These are phyloP conservation scores for Drosophila chauvacae DNA, from an alignment of 1,140 invertebrate species.

Conservation along the genomic window DNA sequence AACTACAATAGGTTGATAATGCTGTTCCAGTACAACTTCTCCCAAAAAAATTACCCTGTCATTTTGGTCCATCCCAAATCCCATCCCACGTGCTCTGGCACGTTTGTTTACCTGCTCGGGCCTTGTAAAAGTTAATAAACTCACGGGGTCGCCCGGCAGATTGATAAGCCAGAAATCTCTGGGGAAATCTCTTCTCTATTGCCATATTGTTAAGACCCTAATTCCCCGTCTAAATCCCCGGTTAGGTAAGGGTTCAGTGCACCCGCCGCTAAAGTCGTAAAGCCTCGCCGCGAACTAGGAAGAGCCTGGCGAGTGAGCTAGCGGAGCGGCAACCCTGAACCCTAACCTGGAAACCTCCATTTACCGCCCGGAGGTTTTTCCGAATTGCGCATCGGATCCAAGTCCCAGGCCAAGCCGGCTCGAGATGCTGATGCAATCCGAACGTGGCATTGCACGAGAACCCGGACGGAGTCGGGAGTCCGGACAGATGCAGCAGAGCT, in stretches of 20 bases:
- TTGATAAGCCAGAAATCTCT: conserved; percentile 37
- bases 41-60: background rate
- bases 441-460: conserved; percentile 55
- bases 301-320: conserved; percentile 1
- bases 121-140: conserved; percentile 38
- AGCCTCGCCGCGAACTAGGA: conserved; percentile 5
- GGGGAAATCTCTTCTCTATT: background rate
- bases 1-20: background rate
- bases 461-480: conserved; percentile 24
- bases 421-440: conserved; percentile 64
- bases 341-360: conserved; percentile 48
- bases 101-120: conserved; percentile 25
- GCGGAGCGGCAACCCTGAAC: conserved; percentile 25
- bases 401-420: conserved; percentile 12
- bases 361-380: conserved; percentile 57
- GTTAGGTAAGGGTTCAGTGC: conserved; percentile 33
- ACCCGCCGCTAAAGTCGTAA: background rate
- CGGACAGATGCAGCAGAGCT: background rate
- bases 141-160: too few relatives aligned
- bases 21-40: background rate
- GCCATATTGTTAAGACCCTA: background rate
- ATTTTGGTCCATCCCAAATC: conserved; percentile 34
- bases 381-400: conserved; percentile 60
- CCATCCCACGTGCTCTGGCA: conserved; percentile 3
- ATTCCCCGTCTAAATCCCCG: too few relatives aligned